phyloP scores from a whole-genome alignment of 2,113 vertebrate genomes.

The mouse (Mus musculus) region GRCm39 chr1:124733001-124733500 shows the following conservation, averaged over 20 bases:
- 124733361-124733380: background rate
- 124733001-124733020: background rate
- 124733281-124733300: background rate
- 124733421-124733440: background rate
- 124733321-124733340: background rate
- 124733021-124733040: background rate
- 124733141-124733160: background rate
- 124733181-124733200: background rate
- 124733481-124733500: background rate
- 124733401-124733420: background rate
- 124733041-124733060: background rate
- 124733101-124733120: background rate
- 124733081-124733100: background rate
- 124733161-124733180: background rate
- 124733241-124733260: conserved; percentile 9
- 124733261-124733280: background rate
- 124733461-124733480: background rate
- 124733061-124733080: background rate
- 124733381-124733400: background rate
- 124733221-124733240: background rate
- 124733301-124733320: background rate
- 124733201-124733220: background rate
- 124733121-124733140: background rate
- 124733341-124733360: background rate
- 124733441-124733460: background rate